Evolutionary conservation across 2,888 invertebrate species (phyloP).

Genomic region (Diarsia rubi): DNA sequence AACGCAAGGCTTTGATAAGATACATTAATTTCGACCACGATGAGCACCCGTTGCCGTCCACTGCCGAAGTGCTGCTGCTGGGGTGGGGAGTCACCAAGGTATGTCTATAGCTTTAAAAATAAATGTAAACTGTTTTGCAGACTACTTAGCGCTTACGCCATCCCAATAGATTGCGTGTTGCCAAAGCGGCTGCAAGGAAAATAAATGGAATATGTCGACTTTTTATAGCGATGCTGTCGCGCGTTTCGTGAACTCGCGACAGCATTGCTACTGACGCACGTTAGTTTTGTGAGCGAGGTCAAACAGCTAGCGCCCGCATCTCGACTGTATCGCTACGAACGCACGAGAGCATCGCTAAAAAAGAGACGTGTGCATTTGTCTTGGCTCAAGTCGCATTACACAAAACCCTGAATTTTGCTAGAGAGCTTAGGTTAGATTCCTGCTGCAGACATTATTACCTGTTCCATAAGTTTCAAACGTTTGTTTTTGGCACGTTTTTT

Average conservation of each 20-base stretch:
- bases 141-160: not conserved
- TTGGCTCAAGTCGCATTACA: not conserved
- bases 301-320: no score
- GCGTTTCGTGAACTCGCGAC: no score
- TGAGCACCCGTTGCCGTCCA: slow-evolving; percentile 68
- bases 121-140: not conserved
- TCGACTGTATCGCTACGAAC: no score
- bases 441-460: not conserved
- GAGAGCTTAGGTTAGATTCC: not conserved
- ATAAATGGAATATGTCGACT: not conserved
- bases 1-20: slow-evolving; percentile 79
- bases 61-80: slow-evolving; percentile 80
- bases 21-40: slow-evolving; percentile 76
- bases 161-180: not conserved
- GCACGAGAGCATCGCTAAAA: no score
- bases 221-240: no score
- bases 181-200: not conserved
- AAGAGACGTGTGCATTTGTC: not conserved
- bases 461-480: not conserved
- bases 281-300: no score
- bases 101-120: slow-evolving; percentile 10
- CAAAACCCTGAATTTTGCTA: not conserved
- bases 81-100: slow-evolving; percentile 88
- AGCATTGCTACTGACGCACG: no score
- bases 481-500: not conserved